Conservation (phyloP, 2,797 vertebrate genomes). For the Craterocephalus amniculus region DNA sequence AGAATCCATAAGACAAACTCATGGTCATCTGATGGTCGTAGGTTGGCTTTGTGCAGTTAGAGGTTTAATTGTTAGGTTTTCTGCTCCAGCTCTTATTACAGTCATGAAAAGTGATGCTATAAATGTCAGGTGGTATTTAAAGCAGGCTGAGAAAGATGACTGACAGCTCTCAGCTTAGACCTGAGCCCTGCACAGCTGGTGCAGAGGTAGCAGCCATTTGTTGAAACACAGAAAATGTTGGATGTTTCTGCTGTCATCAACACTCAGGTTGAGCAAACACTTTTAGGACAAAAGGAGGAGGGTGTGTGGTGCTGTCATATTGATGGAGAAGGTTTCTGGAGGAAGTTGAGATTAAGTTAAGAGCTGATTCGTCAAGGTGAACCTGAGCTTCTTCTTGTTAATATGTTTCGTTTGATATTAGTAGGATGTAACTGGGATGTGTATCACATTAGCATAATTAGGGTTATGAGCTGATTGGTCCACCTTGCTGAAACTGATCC, state of each 20-base stretch:
- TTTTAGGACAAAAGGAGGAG: neutral
- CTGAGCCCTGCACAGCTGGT: neutral
- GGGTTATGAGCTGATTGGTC: too few species aligned
- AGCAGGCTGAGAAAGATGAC: neutral
- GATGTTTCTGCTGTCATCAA: neutral
- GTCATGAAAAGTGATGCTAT: neutral
- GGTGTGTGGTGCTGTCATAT: too few species aligned
- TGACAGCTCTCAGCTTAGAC: neutral
- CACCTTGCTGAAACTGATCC: too few species aligned
- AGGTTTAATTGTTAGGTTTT: neutral
- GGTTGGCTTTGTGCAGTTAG: neutral
- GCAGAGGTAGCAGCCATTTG: neutral
- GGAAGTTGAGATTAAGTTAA: too few species aligned
- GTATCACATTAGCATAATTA: too few species aligned
- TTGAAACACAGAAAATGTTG: neutral
- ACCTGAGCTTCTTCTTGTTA: too few species aligned
- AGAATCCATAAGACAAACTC: neutral
- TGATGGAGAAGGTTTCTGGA: too few species aligned
- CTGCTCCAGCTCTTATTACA: neutral
- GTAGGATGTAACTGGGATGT: too few species aligned
- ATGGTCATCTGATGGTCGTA: neutral
- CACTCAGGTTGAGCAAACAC: neutral
- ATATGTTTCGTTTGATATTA: neutral
- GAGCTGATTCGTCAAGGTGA: too few species aligned
- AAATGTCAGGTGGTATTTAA: constrained; percentile 2